Evolutionary conservation across 1,140 invertebrate species (phyloP).

Genomic region (Sycobia sp.): DNA sequence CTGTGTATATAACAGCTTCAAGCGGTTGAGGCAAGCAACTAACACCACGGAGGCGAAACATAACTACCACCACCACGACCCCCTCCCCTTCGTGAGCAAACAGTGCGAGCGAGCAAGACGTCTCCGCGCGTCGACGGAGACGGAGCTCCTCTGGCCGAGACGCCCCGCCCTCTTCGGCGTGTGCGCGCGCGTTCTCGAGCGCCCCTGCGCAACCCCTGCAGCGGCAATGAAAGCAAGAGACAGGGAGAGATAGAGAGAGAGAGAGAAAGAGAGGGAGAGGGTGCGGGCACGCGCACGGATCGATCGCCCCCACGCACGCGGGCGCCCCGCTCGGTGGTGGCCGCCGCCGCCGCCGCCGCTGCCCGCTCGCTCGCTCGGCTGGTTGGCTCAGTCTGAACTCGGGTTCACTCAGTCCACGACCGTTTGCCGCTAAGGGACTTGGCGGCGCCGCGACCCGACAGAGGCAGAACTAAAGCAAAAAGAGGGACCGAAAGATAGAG

Average conservation of each 20-base stretch:
- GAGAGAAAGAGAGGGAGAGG: constrained; percentile 24
- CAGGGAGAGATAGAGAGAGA: constrained; percentile 28
- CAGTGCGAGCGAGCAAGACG: no score
- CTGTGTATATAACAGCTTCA: no score
- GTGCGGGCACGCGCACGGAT: constrained; percentile 41
- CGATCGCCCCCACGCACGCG: constrained; percentile 46
- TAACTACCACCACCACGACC: no score
- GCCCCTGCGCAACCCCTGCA: constrained; percentile 8
- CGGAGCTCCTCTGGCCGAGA: no score
- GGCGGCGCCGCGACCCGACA: no score
- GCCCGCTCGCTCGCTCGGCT: constrained; percentile 39
- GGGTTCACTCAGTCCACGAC: constrained; percentile 60
- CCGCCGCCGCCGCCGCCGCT: constrained; percentile 41
- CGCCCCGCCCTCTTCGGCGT: constrained; percentile 15
- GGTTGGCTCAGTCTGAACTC: constrained; percentile 56
- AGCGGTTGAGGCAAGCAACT: no score
- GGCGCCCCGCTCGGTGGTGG: constrained; percentile 25
- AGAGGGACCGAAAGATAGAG: not conserved
- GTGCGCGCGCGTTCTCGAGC: constrained; percentile 1
- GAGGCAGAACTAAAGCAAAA: not conserved
- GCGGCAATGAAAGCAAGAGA: no score
- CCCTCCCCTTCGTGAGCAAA: no score
- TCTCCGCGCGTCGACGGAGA: no score
- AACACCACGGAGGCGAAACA: no score
- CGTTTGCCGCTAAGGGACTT: constrained; percentile 52